These are phyloP conservation scores for Rattus rattus DNA, from an alignment of 2,113 vertebrate species.

Conservation along the genomic window DNA sequence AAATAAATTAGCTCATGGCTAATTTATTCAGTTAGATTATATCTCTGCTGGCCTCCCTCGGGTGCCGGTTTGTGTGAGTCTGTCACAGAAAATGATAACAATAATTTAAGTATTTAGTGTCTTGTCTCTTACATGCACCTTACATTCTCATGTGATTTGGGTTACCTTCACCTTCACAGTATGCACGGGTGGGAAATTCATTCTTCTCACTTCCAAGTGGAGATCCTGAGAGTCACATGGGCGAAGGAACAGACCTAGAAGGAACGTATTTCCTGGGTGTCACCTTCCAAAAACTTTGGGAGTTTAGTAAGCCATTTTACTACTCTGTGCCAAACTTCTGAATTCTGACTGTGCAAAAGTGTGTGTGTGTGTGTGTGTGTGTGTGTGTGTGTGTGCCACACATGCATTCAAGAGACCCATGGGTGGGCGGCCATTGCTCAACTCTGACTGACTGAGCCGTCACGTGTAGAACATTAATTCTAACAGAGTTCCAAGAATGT, in stretches of 20 bases:
- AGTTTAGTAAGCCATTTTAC: not conserved
- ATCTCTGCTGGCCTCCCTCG: not conserved
- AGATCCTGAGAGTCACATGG: not conserved
- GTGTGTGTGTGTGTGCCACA: not conserved
- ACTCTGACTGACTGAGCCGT: conserved; percentile 17
- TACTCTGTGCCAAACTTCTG: not conserved
- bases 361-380: not conserved
- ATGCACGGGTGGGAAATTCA: not conserved
- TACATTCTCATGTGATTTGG: not conserved
- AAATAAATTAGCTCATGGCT: not conserved
- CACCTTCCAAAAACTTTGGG: not conserved
- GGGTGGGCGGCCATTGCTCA: not conserved
- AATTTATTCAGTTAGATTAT: not conserved
- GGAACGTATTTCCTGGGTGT: not conserved
- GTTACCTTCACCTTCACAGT: not conserved
- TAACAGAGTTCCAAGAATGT: not conserved
- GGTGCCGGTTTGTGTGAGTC: not conserved
- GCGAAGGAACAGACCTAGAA: not conserved
- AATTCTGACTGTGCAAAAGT: not conserved
- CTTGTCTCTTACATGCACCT: conserved; percentile 21
- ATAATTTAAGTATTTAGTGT: conserved; percentile 44
- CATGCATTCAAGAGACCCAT: not conserved
- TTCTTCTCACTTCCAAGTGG: not conserved
- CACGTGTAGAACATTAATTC: not conserved
- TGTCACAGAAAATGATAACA: conserved; percentile 9